These are phyloP conservation scores for Dufourea novaeangliae DNA, from an alignment of 1,140 invertebrate species.

Conservation along the genomic window DNA sequence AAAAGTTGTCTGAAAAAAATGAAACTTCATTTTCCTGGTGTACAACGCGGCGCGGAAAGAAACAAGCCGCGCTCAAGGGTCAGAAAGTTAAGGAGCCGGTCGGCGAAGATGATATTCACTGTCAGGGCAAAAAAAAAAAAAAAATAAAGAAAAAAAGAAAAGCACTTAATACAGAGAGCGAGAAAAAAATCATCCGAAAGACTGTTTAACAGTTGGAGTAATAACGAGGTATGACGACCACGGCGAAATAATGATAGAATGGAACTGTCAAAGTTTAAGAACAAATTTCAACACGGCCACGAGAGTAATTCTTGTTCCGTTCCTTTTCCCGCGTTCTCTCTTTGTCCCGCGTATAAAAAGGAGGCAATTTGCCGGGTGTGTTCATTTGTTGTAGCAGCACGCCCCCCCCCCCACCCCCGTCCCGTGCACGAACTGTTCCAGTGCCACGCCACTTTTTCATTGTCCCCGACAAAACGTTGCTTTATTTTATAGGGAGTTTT, in stretches of 20 bases:
- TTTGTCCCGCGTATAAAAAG: conserved; percentile 6
- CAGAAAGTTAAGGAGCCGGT: not conserved
- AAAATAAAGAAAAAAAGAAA: no score
- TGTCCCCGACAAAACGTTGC: conserved; percentile 19
- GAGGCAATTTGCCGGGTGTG: conserved; percentile 19
- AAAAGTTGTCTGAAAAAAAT: conserved; percentile 1
- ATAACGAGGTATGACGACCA: not conserved
- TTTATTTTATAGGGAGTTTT: conserved; percentile 42
- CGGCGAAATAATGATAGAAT: conserved; percentile 6
- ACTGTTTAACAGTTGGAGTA: not conserved
- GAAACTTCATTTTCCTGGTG: conserved; percentile 12
- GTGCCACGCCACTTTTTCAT: conserved; percentile 7
- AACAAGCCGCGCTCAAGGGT: not conserved
- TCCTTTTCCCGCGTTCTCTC: not conserved
- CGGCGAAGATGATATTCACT: not conserved
- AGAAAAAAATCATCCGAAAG: not conserved
- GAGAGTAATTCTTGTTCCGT: not conserved
- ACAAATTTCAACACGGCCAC: not conserved
- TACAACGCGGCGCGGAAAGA: not conserved
- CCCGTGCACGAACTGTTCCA: conserved; percentile 26
- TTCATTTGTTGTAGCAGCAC: conserved; percentile 19
- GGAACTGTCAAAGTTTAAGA: conserved; percentile 14
- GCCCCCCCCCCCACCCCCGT: no score
- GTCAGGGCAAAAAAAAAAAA: no score
- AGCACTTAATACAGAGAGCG: not conserved